Base-by-base conservation (phyloP, 2,888 invertebrate genomes). In the Rotaria socialis region DNA sequence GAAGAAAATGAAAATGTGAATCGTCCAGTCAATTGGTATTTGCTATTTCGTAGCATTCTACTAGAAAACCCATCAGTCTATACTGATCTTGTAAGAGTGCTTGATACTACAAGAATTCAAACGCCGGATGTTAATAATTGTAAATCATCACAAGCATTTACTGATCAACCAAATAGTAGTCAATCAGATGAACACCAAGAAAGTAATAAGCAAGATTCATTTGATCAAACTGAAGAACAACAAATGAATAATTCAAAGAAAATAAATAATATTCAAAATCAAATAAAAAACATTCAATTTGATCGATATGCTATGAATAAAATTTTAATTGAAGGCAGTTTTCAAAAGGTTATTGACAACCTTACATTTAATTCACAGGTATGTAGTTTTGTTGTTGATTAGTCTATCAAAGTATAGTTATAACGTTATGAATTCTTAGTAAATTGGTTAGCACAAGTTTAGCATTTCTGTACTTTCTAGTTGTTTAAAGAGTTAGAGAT, bases 261-360 rank as follows among this genome's bases (percentile, higher is more conserved):
- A 67, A 22, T 27, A 67, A 67, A n/a, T 27, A 67, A 67, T 27
- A 22, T 8, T 2, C 67, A 58, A 58, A 4, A 67, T 22, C 22
- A 11, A 2, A 67, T 67, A 67, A 67, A 22, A 67, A 67, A 67
- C 27, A 67, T 67, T 35, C 27, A 67, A 35, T 67, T 67, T 67
- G 67, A 67, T 67, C 67, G 27, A 67, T 67, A 67, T 67, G 67
- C n/a, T 27, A 67, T 67, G 67, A 67, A 67, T 11, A 67, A 27
- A 67, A 16, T 27, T 67, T 27, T 67, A 27, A 67, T 67, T 35
- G 67, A 67, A 67, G 67, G 67, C 27, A n/a, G 14, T 14, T 67
- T 67, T 27, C 27, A 67, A 67, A 67, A 67, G 16, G 67, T 67
- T n/a, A 67, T 67, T 35, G 67, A 27, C 35, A 67, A 67, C 8